Conservation (phyloP, 2,113 vertebrate species). For the Bettongia penicillata region DNA sequence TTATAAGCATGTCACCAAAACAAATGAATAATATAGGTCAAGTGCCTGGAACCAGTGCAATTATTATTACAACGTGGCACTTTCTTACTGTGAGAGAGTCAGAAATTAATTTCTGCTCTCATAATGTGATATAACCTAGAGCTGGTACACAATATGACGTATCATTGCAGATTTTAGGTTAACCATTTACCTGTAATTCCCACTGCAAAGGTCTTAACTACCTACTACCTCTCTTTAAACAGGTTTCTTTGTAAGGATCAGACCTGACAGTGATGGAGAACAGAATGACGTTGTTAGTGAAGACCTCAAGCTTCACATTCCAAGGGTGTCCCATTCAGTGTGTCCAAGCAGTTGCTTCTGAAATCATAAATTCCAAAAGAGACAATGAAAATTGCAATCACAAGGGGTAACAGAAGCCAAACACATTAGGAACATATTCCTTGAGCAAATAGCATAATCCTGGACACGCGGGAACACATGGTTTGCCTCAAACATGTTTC, state of each 20-base stretch:
- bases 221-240: neutral
- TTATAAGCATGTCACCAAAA: neutral
- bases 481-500: conserved; percentile 94
- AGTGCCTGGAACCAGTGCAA: neutral
- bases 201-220: neutral
- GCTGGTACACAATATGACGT: neutral
- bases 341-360: conserved; percentile 73
- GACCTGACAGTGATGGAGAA: conserved; percentile 18
- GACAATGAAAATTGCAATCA: conserved; percentile 85
- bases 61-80: neutral
- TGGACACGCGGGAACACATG: conserved; percentile 92
- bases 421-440: conserved; percentile 86
- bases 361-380: conserved; percentile 85
- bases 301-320: conserved; percentile 65
- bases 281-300: neutral
- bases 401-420: conserved; percentile 87
- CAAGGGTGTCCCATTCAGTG: conserved; percentile 62
- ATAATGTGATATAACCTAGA: conserved; percentile 34
- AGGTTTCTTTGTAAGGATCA: conserved; percentile 3
- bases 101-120: conserved; percentile 37
- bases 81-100: neutral
- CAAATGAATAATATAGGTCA: neutral
- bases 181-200: conserved; percentile 53
- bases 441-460: conserved; percentile 88
- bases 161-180: conserved; percentile 29